Percentiles rank a stretch among this genome's conserved stretches.
Conservation (phyloP, 1,140 invertebrate species). For the Dendroctonus valens region DNA sequence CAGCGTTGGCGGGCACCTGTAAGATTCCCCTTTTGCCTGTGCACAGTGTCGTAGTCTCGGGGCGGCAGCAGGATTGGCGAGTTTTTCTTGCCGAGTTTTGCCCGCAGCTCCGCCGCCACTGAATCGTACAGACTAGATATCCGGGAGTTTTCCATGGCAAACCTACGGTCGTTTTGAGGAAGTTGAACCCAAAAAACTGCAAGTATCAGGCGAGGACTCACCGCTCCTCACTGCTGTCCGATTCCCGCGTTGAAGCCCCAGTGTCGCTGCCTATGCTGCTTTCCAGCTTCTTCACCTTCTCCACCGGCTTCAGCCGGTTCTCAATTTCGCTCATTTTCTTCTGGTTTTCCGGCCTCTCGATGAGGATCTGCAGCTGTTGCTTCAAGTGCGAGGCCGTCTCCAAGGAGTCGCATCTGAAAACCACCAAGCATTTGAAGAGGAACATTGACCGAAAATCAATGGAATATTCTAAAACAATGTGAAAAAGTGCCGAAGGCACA, state of each 20-base stretch:
- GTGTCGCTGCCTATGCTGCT: slow-evolving; percentile 71
- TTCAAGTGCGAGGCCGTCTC: slow-evolving; percentile 86
- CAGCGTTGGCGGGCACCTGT: slow-evolving; percentile 51
- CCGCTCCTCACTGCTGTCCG: slow-evolving; percentile 71
- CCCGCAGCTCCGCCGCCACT: slow-evolving; percentile 84
- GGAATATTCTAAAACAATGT: no score
- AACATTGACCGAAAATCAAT: no score
- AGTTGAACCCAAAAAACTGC: slow-evolving; percentile 23
- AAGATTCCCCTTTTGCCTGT: slow-evolving; percentile 80
- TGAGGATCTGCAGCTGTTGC: slow-evolving; percentile 77
- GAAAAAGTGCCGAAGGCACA: no score
- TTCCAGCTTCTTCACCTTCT: slow-evolving; percentile 60
- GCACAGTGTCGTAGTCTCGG: slow-evolving; percentile 88
- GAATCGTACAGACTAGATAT: slow-evolving; percentile 81
- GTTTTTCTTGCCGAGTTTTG: slow-evolving; percentile 74
- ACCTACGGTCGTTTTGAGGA: slow-evolving; percentile 37
- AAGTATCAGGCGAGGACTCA: slow-evolving; percentile 42
- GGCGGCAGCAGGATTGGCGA: slow-evolving; percentile 85
- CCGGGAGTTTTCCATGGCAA: slow-evolving; percentile 50
- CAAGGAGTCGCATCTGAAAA: slow-evolving; percentile 77
- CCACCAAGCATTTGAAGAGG: background rate
- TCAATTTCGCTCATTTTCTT: slow-evolving; percentile 82
- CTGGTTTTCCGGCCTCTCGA: slow-evolving; percentile 82
- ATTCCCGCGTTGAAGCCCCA: slow-evolving; percentile 70
- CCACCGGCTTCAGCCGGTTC: slow-evolving; percentile 53